These are phyloP conservation scores for Mallotus villosus DNA, from an alignment of 2,797 vertebrate species.

Conservation along the genomic window DNA sequence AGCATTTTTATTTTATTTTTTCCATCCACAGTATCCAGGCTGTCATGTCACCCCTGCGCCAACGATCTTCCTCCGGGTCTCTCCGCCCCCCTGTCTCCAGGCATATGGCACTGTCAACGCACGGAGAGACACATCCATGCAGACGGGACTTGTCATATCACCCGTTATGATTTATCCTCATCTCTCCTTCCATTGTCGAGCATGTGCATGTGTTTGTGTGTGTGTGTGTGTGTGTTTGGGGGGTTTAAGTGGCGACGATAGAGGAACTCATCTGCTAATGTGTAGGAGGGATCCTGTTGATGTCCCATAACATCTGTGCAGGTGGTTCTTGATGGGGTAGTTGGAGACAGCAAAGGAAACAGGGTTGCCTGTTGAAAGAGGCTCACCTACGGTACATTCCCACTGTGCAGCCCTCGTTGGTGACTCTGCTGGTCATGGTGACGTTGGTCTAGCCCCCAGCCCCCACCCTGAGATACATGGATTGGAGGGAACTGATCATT, in stretches of 20 bases:
- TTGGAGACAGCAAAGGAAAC: no score
- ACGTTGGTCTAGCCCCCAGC: no score
- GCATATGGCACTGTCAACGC: constrained; percentile 51
- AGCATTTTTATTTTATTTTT: background rate
- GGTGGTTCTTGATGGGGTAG: no score
- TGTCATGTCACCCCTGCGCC: constrained; percentile 38
- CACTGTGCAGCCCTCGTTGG: no score
- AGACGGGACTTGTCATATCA: constrained; percentile 31
- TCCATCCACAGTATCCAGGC: constrained; percentile 29
- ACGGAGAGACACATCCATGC: constrained; percentile 22
- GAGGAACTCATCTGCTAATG: background rate
- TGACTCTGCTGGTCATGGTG: no score
- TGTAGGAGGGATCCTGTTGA: background rate
- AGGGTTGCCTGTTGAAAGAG: no score
- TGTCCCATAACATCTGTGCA: background rate
- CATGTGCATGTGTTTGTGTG: background rate
- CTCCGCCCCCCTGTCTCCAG: constrained; percentile 19
- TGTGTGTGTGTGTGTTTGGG: background rate
- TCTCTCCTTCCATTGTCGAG: background rate
- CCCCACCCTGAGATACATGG: background rate
- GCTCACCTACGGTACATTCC: no score
- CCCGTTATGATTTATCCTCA: constrained; percentile 21
- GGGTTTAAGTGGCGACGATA: background rate
- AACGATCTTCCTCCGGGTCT: constrained; percentile 29
- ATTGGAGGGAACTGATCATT: background rate